Percentiles rank a stretch among this genome's conserved stretches.
Conservation (phyloP, 2,888 invertebrate species). For the Latheticus oryzae region DNA sequence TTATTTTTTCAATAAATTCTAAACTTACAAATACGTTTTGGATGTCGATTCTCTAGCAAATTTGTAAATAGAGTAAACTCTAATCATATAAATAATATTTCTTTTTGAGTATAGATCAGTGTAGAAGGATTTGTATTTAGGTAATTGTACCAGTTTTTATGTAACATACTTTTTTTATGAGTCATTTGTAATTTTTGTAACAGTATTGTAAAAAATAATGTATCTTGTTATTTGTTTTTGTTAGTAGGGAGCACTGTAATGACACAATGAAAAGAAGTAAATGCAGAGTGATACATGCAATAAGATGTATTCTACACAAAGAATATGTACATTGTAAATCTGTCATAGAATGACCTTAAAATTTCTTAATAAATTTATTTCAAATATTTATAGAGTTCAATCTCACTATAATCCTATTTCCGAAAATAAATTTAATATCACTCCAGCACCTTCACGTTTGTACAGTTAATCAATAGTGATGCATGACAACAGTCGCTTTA, state of each 20-base stretch:
- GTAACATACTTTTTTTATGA: conserved; percentile 10
- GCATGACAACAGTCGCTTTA: conserved; percentile 22
- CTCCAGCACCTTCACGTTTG: conserved; percentile 5
- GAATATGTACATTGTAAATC: conserved; percentile 56
- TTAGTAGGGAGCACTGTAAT: conserved; percentile 26
- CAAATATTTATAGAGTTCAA: conserved; percentile 28
- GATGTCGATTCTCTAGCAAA: conserved; percentile 20
- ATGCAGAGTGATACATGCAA: conserved; percentile 57
- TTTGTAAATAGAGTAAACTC: conserved; percentile 29
- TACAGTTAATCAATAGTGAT: conserved; percentile 18
- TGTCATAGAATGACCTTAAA: conserved; percentile 62
- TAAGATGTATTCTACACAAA: conserved; percentile 56
- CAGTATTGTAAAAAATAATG: conserved; percentile 33
- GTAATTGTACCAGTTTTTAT: conserved; percentile 16
- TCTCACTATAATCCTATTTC: neutral
- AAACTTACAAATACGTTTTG: conserved; percentile 19
- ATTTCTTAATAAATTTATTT: conserved; percentile 62
- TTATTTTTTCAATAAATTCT: conserved; percentile 19
- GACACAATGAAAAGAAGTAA: conserved; percentile 21
- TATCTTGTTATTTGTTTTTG: conserved; percentile 22
- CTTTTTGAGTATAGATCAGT: too few species aligned
- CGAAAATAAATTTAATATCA: neutral
- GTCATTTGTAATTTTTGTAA: conserved; percentile 38
- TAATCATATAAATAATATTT: too few species aligned
- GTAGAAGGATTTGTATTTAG: conserved; percentile 30